phyloP scores from a whole-genome alignment of 2,888 invertebrate species.

The Hydrotaea cyrtoneurina region DNA sequence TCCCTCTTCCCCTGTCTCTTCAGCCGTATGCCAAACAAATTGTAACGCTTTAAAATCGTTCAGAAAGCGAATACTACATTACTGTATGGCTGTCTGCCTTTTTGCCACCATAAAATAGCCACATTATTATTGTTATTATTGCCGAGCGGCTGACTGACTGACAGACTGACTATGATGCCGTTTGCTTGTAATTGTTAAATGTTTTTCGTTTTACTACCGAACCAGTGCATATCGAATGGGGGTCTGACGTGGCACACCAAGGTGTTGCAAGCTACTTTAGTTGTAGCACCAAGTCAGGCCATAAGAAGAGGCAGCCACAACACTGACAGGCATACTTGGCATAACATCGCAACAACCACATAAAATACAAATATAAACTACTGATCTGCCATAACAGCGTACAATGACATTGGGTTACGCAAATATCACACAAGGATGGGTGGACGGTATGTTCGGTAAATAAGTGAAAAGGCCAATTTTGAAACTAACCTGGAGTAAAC shows the following conservation, averaged over 20 bases:
- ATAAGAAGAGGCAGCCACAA: background rate
- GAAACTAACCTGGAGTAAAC: no score
- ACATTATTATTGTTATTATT: slow-evolving; percentile 16
- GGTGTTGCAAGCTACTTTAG: background rate
- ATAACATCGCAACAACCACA: background rate
- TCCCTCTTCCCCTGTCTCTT: background rate
- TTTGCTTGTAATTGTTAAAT: slow-evolving; percentile 4
- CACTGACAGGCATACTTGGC: slow-evolving; percentile 44
- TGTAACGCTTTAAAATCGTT: slow-evolving; percentile 11
- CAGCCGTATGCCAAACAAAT: background rate
- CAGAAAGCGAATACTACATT: background rate
- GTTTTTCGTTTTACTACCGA: slow-evolving; percentile 41
- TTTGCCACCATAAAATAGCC: slow-evolving; percentile 15
- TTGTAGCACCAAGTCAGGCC: no score
- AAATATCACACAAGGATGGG: background rate
- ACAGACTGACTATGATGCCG: background rate
- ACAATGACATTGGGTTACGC: background rate
- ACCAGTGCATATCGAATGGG: slow-evolving; percentile 29
- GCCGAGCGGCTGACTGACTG: background rate
- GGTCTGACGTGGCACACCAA: background rate
- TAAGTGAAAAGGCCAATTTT: no score
- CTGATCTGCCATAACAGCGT: slow-evolving; percentile 7
- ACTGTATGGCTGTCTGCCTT: background rate
- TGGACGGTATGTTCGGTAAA: no score
- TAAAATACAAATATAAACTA: background rate